phyloP scores from a whole-genome alignment of 2,113 vertebrate genomes.

The Myiagra hebetior region DNA sequence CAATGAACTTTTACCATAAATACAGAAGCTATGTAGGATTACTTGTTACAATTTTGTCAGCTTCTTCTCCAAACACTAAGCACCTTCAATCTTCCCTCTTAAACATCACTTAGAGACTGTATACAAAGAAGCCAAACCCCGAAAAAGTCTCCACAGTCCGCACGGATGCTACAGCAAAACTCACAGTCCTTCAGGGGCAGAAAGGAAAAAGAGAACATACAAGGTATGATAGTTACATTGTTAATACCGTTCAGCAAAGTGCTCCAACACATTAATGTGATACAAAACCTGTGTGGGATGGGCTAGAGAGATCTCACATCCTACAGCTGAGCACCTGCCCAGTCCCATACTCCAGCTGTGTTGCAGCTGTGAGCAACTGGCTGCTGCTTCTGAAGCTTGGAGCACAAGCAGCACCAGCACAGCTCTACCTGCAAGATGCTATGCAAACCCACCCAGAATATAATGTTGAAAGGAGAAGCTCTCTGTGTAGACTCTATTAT shows the following conservation, averaged over 20 bases:
- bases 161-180: not conserved
- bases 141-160: not conserved
- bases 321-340: accelerated
- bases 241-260: not conserved
- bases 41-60: not conserved
- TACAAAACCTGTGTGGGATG: not conserved
- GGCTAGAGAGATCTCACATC: not conserved
- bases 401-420: too few relatives aligned
- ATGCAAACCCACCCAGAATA: not conserved
- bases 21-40: not conserved
- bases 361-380: not conserved
- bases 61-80: not conserved
- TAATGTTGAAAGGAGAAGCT: accelerated
- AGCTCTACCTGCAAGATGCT: not conserved
- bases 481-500: not conserved
- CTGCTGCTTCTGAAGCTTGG: not conserved
- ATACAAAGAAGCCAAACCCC: not conserved
- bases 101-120: not conserved
- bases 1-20: not conserved
- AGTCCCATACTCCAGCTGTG: not conserved
- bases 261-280: not conserved
- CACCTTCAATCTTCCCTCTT: not conserved
- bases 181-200: not conserved
- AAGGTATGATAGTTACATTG: accelerated
- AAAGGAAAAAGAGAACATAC: not conserved